phyloP scores from a whole-genome alignment of 2,113 vertebrate genomes.

The Sardina pilchardus region DNA sequence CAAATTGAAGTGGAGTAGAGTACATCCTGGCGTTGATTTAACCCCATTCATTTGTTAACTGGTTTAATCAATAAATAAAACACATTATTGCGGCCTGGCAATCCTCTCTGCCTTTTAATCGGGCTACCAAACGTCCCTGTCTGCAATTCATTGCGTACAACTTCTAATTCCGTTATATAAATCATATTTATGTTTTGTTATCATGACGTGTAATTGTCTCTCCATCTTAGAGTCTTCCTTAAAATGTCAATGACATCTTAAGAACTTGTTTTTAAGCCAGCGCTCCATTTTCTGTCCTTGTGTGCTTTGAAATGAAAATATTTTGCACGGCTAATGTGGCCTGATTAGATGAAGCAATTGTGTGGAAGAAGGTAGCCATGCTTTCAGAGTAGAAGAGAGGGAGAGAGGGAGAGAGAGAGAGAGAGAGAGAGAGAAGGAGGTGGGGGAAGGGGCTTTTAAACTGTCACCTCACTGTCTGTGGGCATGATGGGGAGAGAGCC shows the following conservation, averaged over 20 bases:
- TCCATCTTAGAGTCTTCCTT: conserved; percentile 27
- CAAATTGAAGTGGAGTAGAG: background rate
- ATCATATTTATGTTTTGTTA: background rate
- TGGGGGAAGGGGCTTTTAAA: conserved; percentile 65
- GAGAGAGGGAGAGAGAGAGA: background rate
- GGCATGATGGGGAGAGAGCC: conserved; percentile 60
- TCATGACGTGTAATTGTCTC: background rate
- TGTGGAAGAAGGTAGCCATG: conserved; percentile 68
- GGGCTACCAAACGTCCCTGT: background rate
- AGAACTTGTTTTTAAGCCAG: conserved; percentile 51
- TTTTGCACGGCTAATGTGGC: conserved; percentile 74
- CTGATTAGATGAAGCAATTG: conserved; percentile 73
- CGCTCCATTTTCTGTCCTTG: conserved; percentile 52
- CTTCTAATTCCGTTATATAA: background rate
- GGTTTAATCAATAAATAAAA: conserved; percentile 6
- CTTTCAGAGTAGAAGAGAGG: conserved; percentile 44
- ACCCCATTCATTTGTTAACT: background rate
- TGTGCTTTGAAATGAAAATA: conserved; percentile 62
- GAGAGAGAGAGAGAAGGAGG: background rate
- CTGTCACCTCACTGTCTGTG: conserved; percentile 69
- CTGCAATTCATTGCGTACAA: background rate
- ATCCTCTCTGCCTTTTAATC: conserved; percentile 5
- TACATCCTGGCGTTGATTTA: background rate
- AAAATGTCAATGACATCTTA: conserved; percentile 40
- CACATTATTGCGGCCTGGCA: background rate